Evolutionary conservation across 2,888 invertebrate genomes (phyloP), one percentile per base, ranked within the genome.

Genomic region (Heliconius charithonia): DNA sequence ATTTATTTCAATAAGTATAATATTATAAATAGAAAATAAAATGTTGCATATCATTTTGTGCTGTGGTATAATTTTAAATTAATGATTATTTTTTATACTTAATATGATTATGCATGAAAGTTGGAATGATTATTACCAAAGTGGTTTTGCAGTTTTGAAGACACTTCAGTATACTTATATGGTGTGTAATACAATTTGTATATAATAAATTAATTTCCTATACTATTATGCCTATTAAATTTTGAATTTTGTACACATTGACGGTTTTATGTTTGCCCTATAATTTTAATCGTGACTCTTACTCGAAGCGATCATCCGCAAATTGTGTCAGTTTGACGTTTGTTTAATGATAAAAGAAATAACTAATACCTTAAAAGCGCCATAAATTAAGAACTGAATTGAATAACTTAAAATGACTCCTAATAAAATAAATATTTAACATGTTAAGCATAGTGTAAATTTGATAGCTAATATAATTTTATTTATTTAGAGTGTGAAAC

Each of bases 21-120:
- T 65, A 27, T 65, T 7, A 29, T 29, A 65, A 19, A 59, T 59
- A 59, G 59, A 59, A 59, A 59, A 59, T 51, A 22, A 65, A 22
- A 66, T 9, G 22, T 10, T 67, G n/a, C 67, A 41, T 67, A 67
- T 67, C 67, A 41, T n/a, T 67, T 51, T 22, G 19, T 67, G 67
- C 13, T 67, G 67, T 67, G 67, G 63, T 27, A 27, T 7, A 59
- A 59, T n/a, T 10, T 59, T 59, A 59, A 59, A n/a, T 59, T 59
- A 59, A 22, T 51, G 22, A 22, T 59, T n/a, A 59, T 59, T 59
- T 59, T 59, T 59, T 59, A 59, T n/a, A 59, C n/a, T n/a, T 9
- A 59, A n/a, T n/a, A 59, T n/a, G 9, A 56, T 56, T 56, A 22
- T 56, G 56, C 10, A 56, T 56, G 22, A 13, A 10, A 16, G 16